Evolutionary conservation across 2,113 vertebrate species (phyloP).

Genomic region (Orientallactaga bullata): DNA sequence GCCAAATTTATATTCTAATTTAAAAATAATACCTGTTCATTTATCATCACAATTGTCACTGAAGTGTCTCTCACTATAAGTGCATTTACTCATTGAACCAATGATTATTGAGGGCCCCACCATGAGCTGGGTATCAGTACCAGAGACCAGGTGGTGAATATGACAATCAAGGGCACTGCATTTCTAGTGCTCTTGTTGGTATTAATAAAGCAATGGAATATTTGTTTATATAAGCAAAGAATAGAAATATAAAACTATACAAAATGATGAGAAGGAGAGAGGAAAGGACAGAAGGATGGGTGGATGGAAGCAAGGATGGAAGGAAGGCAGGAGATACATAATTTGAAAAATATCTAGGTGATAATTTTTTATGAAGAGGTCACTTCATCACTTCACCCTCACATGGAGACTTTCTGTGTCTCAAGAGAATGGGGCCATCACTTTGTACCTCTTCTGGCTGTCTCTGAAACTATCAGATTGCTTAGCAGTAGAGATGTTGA

Average conservation of each 20-base stretch:
- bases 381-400: too few relatives aligned
- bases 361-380: too few relatives aligned
- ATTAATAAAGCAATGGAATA: background rate
- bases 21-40: background rate
- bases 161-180: too few relatives aligned
- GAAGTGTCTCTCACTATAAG: background rate
- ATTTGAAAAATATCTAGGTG: too few relatives aligned
- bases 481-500: too few relatives aligned
- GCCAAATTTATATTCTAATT: constrained; percentile 7
- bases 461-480: too few relatives aligned
- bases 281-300: background rate
- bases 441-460: too few relatives aligned
- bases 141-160: background rate
- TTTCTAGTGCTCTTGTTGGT: background rate
- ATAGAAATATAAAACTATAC: background rate
- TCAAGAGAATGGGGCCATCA: too few relatives aligned
- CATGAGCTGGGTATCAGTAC: background rate
- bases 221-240: background rate
- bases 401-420: too few relatives aligned
- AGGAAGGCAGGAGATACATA: too few relatives aligned
- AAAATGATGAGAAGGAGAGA: background rate
- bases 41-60: background rate
- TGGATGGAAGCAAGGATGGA: background rate
- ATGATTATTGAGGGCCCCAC: too few relatives aligned
- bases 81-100: background rate